Base-by-base conservation (phyloP, 2,113 vertebrate genomes). In the Raja brachyura region DNA sequence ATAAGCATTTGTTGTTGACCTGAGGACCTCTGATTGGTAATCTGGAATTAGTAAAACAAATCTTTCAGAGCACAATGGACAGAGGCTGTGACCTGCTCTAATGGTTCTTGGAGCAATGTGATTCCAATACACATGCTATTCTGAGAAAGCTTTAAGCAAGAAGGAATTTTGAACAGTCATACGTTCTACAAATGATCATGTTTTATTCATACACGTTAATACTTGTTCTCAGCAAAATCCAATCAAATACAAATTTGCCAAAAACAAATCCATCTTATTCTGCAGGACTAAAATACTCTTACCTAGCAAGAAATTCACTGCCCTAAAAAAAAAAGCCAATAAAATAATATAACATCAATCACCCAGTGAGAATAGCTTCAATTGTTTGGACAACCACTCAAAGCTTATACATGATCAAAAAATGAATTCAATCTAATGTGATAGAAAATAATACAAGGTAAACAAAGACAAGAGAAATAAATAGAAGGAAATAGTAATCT, bases 141-240 rank as follows among this genome's bases (percentile, higher is more conserved):
- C 22, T 13, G 54, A 85, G 81, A 85, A 85, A n/a, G 48, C 54
- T 59, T 20, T 22, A 59, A 59, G 81, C 25, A 59, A 59, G 28
- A 8, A n/a, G 6, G 74, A 75, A 85, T 25, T 85, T 85, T 85
- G 56, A 59, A 59, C 81, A 59, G 54, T 13, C 9, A 59, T 59
- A 85, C 25, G 28, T 56, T 85, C 20, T 28, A 22, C 81, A 85
- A 83, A 85, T 85, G 25, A 59, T 85, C 81, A 85, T 85, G 4
- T 85, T 85, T 85, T 85, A 85, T 85, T 85, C 81, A 59, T 83
- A 25, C 48, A 83, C 48, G 28, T 85, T 85, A n/a, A 25, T 85
- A 59, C 11, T 54, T 85, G 25, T 28, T 59, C 54, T 4, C 59
- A 22, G 4, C 56, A 85, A 85, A 85, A 85, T 59, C 81, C 66